Base-by-base conservation (phyloP, 2,888 invertebrate genomes). In the Hofmannophila pseudospretella region DNA sequence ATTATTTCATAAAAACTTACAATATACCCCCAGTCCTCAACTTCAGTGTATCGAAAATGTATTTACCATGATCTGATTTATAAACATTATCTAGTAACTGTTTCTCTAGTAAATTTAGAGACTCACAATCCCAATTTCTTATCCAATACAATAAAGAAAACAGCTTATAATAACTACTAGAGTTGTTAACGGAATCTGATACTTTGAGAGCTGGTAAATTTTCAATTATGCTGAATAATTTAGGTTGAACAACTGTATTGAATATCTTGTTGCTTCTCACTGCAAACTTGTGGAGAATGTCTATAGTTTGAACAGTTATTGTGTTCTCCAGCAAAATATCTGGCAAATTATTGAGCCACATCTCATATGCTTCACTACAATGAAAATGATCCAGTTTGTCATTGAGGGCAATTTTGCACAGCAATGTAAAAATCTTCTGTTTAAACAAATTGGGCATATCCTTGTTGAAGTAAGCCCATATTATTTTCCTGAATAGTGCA, bases 271-370 rank as follows among this genome's bases (percentile, higher is more conserved):
- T 90, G 44, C 82, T 87, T 35, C 87, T 85, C 33, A 89, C 86
- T 11, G 90, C 89, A 59, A 92, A 86, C 44, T 85, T 80, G 9
- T 89, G 85, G 42, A 92, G 72, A 4, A 89, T 89, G 37, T 88
- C 58, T n/a, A 92, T 60, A 2, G 89, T 88, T 49, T 88, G 73
- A 26, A 76, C 61, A 25, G 84, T 82, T 4, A 92, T 49, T 32
- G 64, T 74, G 26, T 77, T 58, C n/a, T 81, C 70, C 40, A 89
- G 71, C 32, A 92, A 67, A 40, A 91, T 78, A 42, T 88, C 80
- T 0, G 91, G 90, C 44, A 92, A 61, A 38, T 81, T 81, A 38
- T 68, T 64, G 0, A 91, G 62, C 88, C 91, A 91, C 7, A 54
- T 55, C 29, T 77, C 63, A 58, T 88, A 91, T 19, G 64, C 60